Base-by-base conservation (phyloP, 2,797 vertebrate genomes). In the Neostethus bicornis region DNA sequence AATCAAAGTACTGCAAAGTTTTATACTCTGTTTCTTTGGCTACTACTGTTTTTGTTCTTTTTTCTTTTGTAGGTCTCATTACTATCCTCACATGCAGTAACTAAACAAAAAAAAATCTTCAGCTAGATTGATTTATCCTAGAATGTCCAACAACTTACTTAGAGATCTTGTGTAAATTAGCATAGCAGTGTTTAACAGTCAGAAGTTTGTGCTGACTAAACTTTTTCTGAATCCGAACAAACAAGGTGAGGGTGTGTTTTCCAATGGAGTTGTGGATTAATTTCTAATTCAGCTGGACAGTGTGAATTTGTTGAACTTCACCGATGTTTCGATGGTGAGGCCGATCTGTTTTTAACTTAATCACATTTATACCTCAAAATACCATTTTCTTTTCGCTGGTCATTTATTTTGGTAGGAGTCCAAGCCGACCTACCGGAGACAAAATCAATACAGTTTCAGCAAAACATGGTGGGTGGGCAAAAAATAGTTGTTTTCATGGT, bases 381-480 rank as follows among this genome's bases (percentile, higher is more conserved):
- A 61, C 66, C 50, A 56, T 57, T 44, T 70, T 66, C 31, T 69
- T 57, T 76, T 78, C 56, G 54, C 52, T 58, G 66, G 75, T 80
- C 78, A 70, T 84, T 87, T 60, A 79, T 87, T 87, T 74, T 77
- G 26, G 75, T 69, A 24, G 43, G 62, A 78, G 68, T 84, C 66
- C 70, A 71, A 58, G 53, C 67, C 73, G 44, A 6, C 60, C 77
- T 57, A 69, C 80, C 1, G 1, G 13, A 66, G 71, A 26, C 70
- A 57, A 67, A 87, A 88, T 88, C 88, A 75, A 88, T 88, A 71
- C 2, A 63, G 76, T 78, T 73, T 59, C 19, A 65, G 77, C 61
- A 19, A 58, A 57, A 66, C 58, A 63, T 66, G 67, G 73, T 73
- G 70, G 68, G 73, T 62, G 68, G 71, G 76, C 48, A 52, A 56